Evolutionary conservation across 2,888 invertebrate genomes (phyloP).

Genomic region (Epinotia demarniana): DNA sequence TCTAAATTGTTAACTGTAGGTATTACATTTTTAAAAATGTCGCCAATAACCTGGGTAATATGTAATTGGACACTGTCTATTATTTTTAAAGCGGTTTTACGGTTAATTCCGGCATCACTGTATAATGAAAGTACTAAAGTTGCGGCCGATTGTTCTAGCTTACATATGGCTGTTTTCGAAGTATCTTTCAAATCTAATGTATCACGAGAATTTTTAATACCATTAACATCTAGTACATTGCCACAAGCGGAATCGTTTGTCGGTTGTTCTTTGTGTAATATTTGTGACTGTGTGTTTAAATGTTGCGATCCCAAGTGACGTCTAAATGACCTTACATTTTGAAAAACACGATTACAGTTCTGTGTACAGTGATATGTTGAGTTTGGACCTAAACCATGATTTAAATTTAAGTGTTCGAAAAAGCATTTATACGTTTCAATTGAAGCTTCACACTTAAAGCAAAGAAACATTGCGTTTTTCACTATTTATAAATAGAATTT

Average conservation of each 20-base stretch:
- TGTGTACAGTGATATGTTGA: background rate
- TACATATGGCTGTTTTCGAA: no score
- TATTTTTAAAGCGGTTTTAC: background rate
- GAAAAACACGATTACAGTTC: conserved; percentile 17
- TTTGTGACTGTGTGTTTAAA: background rate
- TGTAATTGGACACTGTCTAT: background rate
- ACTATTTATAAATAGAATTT: no score
- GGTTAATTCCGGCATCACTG: background rate
- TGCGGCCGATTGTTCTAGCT: no score
- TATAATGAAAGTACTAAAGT: background rate
- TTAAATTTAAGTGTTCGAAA: background rate
- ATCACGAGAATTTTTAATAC: no score
- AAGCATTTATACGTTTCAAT: background rate
- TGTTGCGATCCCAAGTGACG: background rate
- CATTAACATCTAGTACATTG: no score
- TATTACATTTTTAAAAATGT: background rate
- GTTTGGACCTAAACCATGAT: background rate
- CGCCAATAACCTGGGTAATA: background rate
- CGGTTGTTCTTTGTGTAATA: background rate
- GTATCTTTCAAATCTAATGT: no score
- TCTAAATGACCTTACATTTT: conserved; percentile 19
- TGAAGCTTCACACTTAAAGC: background rate
- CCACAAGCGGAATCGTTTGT: no score
- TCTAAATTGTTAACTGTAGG: background rate
- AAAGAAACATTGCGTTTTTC: no score